A percentile compares a stretch with the other conserved stretches of the same genome.
Evolutionary conservation across 2,797 vertebrate genomes (phyloP).

Genomic region (Bovichtus diacanthus): DNA sequence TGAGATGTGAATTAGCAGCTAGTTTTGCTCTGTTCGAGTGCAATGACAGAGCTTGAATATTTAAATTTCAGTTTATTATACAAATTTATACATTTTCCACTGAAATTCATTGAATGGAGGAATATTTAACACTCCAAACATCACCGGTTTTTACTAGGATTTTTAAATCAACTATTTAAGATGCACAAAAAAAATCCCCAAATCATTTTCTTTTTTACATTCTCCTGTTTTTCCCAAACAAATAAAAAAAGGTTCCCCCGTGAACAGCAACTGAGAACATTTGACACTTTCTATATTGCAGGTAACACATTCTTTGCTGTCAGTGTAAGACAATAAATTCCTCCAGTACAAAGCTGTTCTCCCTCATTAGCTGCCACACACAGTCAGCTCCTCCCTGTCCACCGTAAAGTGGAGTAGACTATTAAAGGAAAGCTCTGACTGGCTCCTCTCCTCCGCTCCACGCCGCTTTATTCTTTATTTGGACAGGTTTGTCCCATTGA

Average conservation of each 20-base stretch:
- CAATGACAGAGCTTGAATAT: constrained; percentile 36
- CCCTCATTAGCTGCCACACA: constrained; percentile 74
- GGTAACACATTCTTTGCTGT: constrained; percentile 47
- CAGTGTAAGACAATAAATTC: constrained; percentile 72
- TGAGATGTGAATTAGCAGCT: constrained; percentile 71
- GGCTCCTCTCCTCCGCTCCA: constrained; percentile 61
- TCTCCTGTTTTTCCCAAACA: neutral
- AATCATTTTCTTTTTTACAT: neutral
- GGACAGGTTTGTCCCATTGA: constrained; percentile 80
- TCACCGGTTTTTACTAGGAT: neutral
- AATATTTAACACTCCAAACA: constrained; percentile 14
- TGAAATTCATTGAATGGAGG: constrained; percentile 22
- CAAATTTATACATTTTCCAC: constrained; percentile 15
- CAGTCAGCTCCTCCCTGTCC: constrained; percentile 66
- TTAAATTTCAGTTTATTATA: constrained; percentile 39
- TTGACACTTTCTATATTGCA: constrained; percentile 30
- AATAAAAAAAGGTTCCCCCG: constrained; percentile 10
- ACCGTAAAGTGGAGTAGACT: constrained; percentile 69
- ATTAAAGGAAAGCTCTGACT: constrained; percentile 72
- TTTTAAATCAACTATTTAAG: constrained; percentile 14
- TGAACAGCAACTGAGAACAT: constrained; percentile 17
- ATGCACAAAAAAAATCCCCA: constrained; percentile 1
- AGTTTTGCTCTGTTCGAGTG: constrained; percentile 53
- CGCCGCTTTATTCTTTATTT: constrained; percentile 81
- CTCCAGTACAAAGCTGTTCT: constrained; percentile 67